Conservation (phyloP, 2,888 invertebrate species). For the Philereme vetulata region DNA sequence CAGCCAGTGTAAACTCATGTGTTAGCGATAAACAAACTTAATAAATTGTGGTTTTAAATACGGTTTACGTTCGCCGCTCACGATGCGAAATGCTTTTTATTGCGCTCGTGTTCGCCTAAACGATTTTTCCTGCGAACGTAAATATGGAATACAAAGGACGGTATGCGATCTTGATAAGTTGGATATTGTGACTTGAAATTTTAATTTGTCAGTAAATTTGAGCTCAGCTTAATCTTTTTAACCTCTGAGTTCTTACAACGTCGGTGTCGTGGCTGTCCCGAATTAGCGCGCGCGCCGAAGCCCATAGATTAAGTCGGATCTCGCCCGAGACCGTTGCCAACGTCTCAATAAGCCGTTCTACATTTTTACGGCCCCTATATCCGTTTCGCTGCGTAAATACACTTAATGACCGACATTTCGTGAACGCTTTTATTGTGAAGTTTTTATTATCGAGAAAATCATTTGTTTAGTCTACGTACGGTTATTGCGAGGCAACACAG, state of each 20-base stretch:
- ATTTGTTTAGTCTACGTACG: conserved; percentile 82
- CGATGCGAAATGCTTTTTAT: conserved; percentile 65
- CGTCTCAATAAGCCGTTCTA: conserved; percentile 79
- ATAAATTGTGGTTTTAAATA: conserved; percentile 69
- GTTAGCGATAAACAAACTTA: conserved; percentile 70
- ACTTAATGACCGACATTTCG: conserved; percentile 82
- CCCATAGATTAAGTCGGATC: conserved; percentile 70
- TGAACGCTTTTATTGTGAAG: conserved; percentile 82
- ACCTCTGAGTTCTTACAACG: conserved; percentile 29
- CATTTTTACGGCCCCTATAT: conserved; percentile 80
- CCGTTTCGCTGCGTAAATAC: conserved; percentile 81
- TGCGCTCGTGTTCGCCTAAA: conserved; percentile 62
- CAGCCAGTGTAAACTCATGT: conserved; percentile 69
- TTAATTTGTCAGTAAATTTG: conserved; percentile 66
- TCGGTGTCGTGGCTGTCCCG: conserved; percentile 44
- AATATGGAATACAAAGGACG: conserved; percentile 65
- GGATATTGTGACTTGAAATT: conserved; percentile 55
- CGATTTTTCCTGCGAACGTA: conserved; percentile 65
- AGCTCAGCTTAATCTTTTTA: conserved; percentile 59
- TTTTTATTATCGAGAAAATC: conserved; percentile 82
- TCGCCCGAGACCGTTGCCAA: conserved; percentile 69
- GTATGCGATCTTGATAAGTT: conserved; percentile 70
- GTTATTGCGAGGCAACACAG: conserved; percentile 72
- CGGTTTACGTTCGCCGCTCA: conserved; percentile 61
- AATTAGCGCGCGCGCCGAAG: conserved; percentile 63